Evolutionary conservation across 2,113 vertebrate species (phyloP).

Genomic region (Oenanthe oenanthe): DNA sequence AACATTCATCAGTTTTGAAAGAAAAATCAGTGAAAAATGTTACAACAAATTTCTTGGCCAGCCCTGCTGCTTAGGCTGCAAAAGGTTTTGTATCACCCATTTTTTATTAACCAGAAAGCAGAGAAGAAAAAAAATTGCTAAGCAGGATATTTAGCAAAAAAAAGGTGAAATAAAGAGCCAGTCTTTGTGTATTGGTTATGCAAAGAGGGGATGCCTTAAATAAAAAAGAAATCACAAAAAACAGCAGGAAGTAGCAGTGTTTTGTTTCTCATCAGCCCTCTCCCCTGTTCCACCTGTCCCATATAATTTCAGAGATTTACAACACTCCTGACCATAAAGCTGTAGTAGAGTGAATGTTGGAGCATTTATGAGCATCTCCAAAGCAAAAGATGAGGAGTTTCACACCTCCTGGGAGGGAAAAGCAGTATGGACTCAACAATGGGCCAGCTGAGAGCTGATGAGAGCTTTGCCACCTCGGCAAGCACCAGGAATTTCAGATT

Average conservation of each 20-base stretch:
- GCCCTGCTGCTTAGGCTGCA: background rate
- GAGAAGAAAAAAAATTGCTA: background rate
- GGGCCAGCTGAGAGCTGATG: background rate
- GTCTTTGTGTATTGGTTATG: background rate
- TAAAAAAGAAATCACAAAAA: background rate
- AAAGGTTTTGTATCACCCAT: background rate
- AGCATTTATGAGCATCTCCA: background rate
- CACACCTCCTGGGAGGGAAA: background rate
- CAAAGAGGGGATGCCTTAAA: background rate
- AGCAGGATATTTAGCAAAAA: background rate
- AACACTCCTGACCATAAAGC: background rate
- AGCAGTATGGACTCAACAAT: background rate
- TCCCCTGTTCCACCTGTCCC: background rate
- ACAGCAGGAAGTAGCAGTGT: background rate
- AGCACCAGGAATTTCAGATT: conserved; percentile 23
- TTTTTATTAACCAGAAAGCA: background rate
- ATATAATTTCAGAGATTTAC: background rate
- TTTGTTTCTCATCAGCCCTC: background rate
- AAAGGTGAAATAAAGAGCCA: background rate
- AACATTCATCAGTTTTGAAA: background rate
- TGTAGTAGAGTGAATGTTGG: background rate
- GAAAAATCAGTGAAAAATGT: background rate
- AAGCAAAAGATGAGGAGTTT: background rate
- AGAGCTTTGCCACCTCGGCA: conserved; percentile 1
- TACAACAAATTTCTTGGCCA: background rate